phyloP scores from a whole-genome alignment of 2,113 vertebrate genomes.

The Sminthopsis crassicaudata region DNA sequence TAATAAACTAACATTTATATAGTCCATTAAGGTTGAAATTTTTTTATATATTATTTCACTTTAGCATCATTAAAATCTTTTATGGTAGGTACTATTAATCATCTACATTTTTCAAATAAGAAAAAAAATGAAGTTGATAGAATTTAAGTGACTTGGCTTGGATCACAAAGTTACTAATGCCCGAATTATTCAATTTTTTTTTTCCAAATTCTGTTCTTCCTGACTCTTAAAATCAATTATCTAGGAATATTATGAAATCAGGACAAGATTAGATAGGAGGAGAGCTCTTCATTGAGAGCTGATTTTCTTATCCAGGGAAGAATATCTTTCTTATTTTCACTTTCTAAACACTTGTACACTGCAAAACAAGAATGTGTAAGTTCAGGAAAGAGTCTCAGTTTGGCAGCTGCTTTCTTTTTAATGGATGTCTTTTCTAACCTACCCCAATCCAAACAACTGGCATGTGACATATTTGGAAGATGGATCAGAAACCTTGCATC shows the following conservation, averaged over 20 bases:
- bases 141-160: not conserved
- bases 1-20: not conserved
- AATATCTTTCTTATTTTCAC: not conserved
- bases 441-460: conserved; percentile 67
- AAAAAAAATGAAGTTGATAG: not conserved
- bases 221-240: not conserved
- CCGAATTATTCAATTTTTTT: not conserved
- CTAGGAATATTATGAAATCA: not conserved
- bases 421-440: conserved; percentile 65
- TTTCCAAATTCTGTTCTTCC: not conserved
- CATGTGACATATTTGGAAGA: conserved; percentile 69
- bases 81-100: not conserved
- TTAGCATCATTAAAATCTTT: not conserved
- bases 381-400: not conserved
- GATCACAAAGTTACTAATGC: not conserved
- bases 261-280: not conserved
- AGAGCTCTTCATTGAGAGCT: not conserved
- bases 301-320: not conserved
- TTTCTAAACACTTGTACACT: not conserved
- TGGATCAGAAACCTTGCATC: conserved; percentile 58
- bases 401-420: conserved; percentile 42
- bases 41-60: not conserved
- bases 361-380: not conserved
- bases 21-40: not conserved
- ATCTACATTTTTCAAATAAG: not conserved